Evolutionary conservation across 2,113 vertebrate species (phyloP).

Genomic region (Anguilla japonica): DNA sequence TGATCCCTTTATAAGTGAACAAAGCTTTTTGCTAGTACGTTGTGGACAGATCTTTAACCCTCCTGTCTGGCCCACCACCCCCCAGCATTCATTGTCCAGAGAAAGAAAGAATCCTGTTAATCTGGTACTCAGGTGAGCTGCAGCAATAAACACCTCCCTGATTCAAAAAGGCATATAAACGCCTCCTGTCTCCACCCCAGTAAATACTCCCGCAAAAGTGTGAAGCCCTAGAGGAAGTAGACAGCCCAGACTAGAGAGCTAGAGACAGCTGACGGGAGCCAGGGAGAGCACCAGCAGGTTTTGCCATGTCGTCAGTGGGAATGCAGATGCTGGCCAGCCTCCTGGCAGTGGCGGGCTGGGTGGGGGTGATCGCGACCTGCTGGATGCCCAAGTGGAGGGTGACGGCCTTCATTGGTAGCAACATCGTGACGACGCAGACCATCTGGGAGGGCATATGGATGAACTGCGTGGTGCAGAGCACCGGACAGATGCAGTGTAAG

Average conservation of each 20-base stretch:
- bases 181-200: background rate
- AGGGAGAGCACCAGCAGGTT: background rate
- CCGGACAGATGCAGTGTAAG: conserved; percentile 53
- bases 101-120: conserved; percentile 52
- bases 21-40: conserved; percentile 36
- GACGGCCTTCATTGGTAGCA: conserved; percentile 50
- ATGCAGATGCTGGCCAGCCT: conserved; percentile 47
- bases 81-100: conserved; percentile 33
- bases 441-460: conserved; percentile 59
- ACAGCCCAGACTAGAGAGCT: background rate
- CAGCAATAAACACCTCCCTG: conserved; percentile 42
- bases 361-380: conserved; percentile 43
- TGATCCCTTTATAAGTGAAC: conserved; percentile 5
- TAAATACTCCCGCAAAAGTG: background rate
- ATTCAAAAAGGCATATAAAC: conserved; percentile 8
- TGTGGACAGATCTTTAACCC: background rate
- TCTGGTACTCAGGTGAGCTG: conserved; percentile 40
- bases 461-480: conserved; percentile 54
- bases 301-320: conserved; percentile 40
- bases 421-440: conserved; percentile 51
- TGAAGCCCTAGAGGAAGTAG: background rate
- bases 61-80: conserved; percentile 13
- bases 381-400: conserved; percentile 53
- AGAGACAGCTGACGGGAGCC: background rate
- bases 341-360: conserved; percentile 47